phyloP scores from a whole-genome alignment of 2,797 vertebrate genomes.

The Sebastes steindachneri region DNA sequence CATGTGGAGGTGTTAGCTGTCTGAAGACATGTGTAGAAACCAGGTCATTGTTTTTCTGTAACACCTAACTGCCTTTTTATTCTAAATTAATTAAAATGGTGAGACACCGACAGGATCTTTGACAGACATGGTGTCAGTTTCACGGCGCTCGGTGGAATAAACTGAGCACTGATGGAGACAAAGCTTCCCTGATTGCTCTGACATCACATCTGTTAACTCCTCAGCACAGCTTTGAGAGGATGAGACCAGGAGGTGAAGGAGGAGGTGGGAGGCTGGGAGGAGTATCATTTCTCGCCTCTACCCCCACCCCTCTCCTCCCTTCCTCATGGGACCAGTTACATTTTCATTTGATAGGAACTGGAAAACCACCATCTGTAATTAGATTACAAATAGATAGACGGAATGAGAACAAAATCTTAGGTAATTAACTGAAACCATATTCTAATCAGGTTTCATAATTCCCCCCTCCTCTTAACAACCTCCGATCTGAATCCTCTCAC shows the following conservation, averaged over 20 bases:
- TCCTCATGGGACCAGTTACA: slow-evolving; percentile 69
- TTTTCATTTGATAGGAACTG: slow-evolving; percentile 76
- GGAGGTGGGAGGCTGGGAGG: slow-evolving; percentile 42
- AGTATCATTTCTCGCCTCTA: slow-evolving; percentile 17
- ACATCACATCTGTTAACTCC: slow-evolving; percentile 68
- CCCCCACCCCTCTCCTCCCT: neutral
- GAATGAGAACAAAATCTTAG: slow-evolving; percentile 50
- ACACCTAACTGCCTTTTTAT: neutral
- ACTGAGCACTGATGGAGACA: slow-evolving; percentile 25
- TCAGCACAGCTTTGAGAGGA: slow-evolving; percentile 40
- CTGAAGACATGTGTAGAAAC: slow-evolving; percentile 1
- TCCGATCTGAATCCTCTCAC: slow-evolving; percentile 70
- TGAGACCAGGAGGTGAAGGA: slow-evolving; percentile 46
- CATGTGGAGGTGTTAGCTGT: neutral
- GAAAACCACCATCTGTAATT: slow-evolving; percentile 81
- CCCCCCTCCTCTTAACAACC: slow-evolving; percentile 53
- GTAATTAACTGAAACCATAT: slow-evolving; percentile 83
- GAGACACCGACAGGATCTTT: neutral
- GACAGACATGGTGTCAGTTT: slow-evolving; percentile 21
- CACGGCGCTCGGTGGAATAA: neutral
- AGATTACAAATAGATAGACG: slow-evolving; percentile 75
- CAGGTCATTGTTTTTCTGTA: slow-evolving; percentile 10
- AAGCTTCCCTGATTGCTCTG: slow-evolving; percentile 50
- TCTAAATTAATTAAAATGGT: neutral
- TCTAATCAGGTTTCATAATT: slow-evolving; percentile 76